Evolutionary conservation across 1,140 invertebrate genomes (phyloP).

Genomic region (Drusus annulatus): DNA sequence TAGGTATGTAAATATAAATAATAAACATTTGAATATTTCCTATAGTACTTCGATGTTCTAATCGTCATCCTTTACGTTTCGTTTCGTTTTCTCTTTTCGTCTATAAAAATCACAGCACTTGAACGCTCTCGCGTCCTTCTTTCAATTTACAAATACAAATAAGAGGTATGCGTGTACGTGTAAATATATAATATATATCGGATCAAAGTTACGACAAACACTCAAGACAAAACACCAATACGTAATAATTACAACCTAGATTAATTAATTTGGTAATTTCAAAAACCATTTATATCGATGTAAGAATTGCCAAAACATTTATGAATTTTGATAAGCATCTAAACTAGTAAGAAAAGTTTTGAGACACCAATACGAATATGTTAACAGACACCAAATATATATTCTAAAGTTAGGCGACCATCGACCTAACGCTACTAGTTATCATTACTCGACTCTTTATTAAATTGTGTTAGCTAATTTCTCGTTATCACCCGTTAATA

Average conservation of each 20-base stretch:
- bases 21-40: slow-evolving; percentile 58
- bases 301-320: slow-evolving; percentile 51
- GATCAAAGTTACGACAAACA: slow-evolving; percentile 51
- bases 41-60: slow-evolving; percentile 70
- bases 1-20: slow-evolving; percentile 58
- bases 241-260: slow-evolving; percentile 49
- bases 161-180: slow-evolving; percentile 51
- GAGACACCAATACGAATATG: slow-evolving; percentile 57
- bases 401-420: slow-evolving; percentile 56
- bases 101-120: slow-evolving; percentile 64
- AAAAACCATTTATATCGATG: slow-evolving; percentile 48
- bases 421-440: slow-evolving; percentile 49
- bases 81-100: slow-evolving; percentile 69
- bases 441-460: slow-evolving; percentile 49
- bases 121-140: slow-evolving; percentile 58
- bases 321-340: slow-evolving; percentile 57
- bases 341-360: slow-evolving; percentile 58
- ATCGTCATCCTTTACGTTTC: slow-evolving; percentile 62
- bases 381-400: slow-evolving; percentile 58
- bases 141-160: slow-evolving; percentile 53
- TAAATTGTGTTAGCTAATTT: slow-evolving; percentile 52
- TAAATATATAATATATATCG: slow-evolving; percentile 51
- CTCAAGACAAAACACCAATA: slow-evolving; percentile 55
- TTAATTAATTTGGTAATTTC: slow-evolving; percentile 54
- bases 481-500: slow-evolving; percentile 60